phyloP scores from a whole-genome alignment of 2,113 vertebrate species.

The Albula goreensis region DNA sequence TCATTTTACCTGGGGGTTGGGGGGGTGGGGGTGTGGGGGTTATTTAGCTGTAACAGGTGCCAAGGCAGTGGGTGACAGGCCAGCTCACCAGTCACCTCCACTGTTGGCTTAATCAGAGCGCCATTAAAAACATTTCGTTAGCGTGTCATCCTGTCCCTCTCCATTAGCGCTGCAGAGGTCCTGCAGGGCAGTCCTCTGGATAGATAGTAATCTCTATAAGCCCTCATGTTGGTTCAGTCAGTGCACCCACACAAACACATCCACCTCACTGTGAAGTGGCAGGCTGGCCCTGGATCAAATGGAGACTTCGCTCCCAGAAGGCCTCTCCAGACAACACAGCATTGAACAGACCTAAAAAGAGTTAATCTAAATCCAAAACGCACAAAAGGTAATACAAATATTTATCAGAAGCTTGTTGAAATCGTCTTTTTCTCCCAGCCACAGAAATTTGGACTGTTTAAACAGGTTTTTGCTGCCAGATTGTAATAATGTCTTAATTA shows the following conservation, averaged over 20 bases:
- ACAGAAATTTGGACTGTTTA: neutral
- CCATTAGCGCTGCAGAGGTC: neutral
- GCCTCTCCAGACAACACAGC: too few species aligned
- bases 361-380: neutral
- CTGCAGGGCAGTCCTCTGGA: neutral
- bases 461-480: neutral
- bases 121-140: neutral
- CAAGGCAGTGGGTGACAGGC: neutral
- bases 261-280: neutral
- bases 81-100: neutral
- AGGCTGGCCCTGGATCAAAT: neutral
- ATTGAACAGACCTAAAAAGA: neutral
- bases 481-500: slow-evolving; percentile 39
- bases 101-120: neutral
- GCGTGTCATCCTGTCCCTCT: neutral
- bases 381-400: neutral
- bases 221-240: neutral
- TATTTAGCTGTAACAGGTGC: neutral
- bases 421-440: neutral
- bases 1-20: neutral
- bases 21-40: neutral
- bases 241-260: neutral
- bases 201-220: neutral
- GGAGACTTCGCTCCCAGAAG: neutral
- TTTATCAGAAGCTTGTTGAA: neutral